These are phyloP conservation scores for Kryphioiulus occultus DNA, from an alignment of 2,888 invertebrate genomes.

Conservation along the genomic window DNA sequence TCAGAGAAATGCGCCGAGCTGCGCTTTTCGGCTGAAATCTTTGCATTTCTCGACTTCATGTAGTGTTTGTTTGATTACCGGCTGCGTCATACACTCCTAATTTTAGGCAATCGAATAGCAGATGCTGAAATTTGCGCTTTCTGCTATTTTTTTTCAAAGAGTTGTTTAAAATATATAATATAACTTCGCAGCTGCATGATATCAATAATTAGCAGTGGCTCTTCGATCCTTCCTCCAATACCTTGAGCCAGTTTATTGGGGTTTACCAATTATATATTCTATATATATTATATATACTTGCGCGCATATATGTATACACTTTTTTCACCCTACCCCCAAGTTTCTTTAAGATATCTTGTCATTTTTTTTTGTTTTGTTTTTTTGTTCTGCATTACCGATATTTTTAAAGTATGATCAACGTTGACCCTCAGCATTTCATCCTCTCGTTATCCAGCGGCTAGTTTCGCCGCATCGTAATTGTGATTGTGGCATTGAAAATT, in stretches of 20 bases:
- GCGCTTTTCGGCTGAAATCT: background rate
- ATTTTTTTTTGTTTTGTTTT: slow-evolving; percentile 27
- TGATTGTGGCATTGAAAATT: background rate
- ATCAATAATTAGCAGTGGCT: slow-evolving; percentile 17
- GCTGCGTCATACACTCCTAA: background rate
- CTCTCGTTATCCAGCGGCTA: background rate
- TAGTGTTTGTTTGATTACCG: background rate
- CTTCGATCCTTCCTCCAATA: background rate
- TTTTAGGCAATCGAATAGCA: background rate
- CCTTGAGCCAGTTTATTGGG: slow-evolving; percentile 14
- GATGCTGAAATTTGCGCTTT: background rate
- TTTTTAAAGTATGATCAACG: background rate
- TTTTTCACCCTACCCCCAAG: background rate
- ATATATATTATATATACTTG: slow-evolving; percentile 35
- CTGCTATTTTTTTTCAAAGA: background rate
- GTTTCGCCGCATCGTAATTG: background rate
- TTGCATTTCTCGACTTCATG: background rate
- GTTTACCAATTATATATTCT: slow-evolving; percentile 39
- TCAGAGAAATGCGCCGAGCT: background rate
- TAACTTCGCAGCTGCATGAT: slow-evolving; percentile 14
- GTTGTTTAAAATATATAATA: background rate
- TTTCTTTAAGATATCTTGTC: slow-evolving; percentile 14
- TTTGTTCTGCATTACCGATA: slow-evolving; percentile 13
- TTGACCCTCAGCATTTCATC: slow-evolving; percentile 12
- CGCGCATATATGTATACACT: background rate